A percentile compares a stretch with the other conserved stretches of the same genome.
These are phyloP conservation scores for Cylindroiulus punctatus DNA, from an alignment of 2,888 invertebrate species.

Conservation along the genomic window DNA sequence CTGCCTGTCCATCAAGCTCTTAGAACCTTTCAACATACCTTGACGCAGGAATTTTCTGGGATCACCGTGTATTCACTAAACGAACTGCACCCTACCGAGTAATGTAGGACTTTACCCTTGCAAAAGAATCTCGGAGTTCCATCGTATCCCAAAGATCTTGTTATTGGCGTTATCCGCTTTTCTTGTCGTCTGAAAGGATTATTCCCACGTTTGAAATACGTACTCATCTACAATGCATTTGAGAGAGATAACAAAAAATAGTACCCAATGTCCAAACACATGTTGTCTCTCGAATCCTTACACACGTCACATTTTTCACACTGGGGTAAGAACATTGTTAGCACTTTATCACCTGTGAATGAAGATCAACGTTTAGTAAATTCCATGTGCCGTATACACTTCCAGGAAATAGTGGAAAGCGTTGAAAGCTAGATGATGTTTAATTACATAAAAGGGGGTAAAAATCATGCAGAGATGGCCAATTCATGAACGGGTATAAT, in stretches of 20 bases:
- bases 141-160: constrained; percentile 44
- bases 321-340: constrained; percentile 36
- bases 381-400: too few relatives aligned
- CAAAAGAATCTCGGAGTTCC: constrained; percentile 47
- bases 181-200: neutral
- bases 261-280: constrained; percentile 45
- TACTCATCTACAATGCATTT: neutral
- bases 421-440: too few relatives aligned
- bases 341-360: constrained; percentile 51
- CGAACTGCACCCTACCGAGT: constrained; percentile 19
- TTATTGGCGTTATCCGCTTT: constrained; percentile 17
- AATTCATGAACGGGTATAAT: too few relatives aligned
- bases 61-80: constrained; percentile 48
- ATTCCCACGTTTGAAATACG: neutral
- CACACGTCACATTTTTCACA: constrained; percentile 43
- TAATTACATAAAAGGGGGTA: too few relatives aligned
- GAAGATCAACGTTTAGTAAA: neutral
- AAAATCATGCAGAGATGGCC: too few relatives aligned
- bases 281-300: constrained; percentile 44
- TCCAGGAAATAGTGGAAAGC: too few relatives aligned
- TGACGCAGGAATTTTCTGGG: constrained; percentile 53
- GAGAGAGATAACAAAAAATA: neutral
- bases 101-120: constrained; percentile 35
- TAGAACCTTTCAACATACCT: neutral
- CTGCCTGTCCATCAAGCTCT: too few relatives aligned